Base-by-base conservation (phyloP, 2,797 vertebrate species). In the Rallus crepitans region DNA sequence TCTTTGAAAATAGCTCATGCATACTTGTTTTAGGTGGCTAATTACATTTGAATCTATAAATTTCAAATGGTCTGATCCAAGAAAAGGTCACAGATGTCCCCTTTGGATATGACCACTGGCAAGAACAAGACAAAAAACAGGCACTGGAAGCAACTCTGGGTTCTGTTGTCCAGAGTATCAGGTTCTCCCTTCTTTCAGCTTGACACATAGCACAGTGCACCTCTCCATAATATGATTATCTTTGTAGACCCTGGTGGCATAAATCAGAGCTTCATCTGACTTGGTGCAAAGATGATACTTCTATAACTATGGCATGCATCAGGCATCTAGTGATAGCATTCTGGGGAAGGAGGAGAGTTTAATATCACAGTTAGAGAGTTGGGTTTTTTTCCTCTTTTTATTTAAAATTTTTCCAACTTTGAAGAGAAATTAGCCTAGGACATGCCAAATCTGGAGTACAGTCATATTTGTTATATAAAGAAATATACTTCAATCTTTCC, bases 221-320 rank as follows among this genome's bases (percentile, higher is more conserved):
- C 7, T 0, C 1, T 6, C 65, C 16, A 12, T 9, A 12, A 52
- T 50, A 21, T 12, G 9, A 79, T 40, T 37, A n/a, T 3, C 9
- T 40, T 17, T 56, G 40, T 13, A 87, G 15, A 18, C 79, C 3
- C 19, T 76, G 10, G 6, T 72, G 31, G 6, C 28, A 15, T n/a
- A 53, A 80, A 31, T 33, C 40, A 39, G 16, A 11, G 24, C 25
- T 86, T 66, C 37, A 45, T n/a, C 9, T 39, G n/a, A 48, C n/a
- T 84, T 0, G 1, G 21, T 61, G 39, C 6, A 75, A 60, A 6
- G 16, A 6, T 23, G 9, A 59, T 56, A n/a, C 9, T 82, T 68
- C 19, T 19, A 45, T 45, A 19, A 16, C 31, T 23, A 4, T 17
- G 17, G 5, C 20, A 48, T 45, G 6, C 11, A 71, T 75, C n/a